These are phyloP conservation scores for Columba livia DNA, from an alignment of 2,113 vertebrate species.

Conservation along the genomic window DNA sequence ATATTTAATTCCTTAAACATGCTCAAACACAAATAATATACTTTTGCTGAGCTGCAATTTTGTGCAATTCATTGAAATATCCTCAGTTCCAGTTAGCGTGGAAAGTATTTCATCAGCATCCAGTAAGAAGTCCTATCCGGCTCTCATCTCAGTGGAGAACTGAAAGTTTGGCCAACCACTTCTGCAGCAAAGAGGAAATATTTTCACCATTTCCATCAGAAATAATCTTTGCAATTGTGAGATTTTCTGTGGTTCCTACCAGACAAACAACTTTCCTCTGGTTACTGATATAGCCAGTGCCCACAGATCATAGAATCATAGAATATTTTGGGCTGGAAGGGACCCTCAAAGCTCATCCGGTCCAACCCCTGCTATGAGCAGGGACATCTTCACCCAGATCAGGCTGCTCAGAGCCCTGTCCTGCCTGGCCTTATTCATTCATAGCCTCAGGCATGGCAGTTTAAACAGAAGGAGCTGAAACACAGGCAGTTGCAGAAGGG, in stretches of 20 bases:
- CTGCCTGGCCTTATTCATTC: too few species aligned
- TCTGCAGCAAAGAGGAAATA: neutral
- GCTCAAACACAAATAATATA: neutral
- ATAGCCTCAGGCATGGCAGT: too few species aligned
- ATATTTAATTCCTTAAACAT: neutral
- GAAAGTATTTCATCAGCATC: slow-evolving; percentile 38
- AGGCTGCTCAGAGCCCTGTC: too few species aligned
- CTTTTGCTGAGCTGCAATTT: neutral
- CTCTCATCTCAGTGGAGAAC: slow-evolving; percentile 19
- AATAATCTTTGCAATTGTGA: neutral
- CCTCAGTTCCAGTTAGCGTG: slow-evolving; percentile 35
- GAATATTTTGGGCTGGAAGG: too few species aligned
- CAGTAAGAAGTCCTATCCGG: slow-evolving; percentile 11
- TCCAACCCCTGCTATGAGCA: too few species aligned
- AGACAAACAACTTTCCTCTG: neutral
- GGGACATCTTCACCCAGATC: too few species aligned
- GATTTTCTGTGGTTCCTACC: neutral
- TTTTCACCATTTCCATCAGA: neutral
- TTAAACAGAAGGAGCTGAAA: neutral
- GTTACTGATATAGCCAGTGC: neutral
- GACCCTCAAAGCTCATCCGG: too few species aligned
- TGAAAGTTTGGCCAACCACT: neutral
- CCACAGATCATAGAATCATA: neutral
- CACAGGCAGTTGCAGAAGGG: neutral
- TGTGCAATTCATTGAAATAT: neutral